A percentile compares a stretch with the other conserved stretches of the same genome.
Evolutionary conservation across 2,797 vertebrate species (phyloP).

Genomic region (Anabas testudineus): DNA sequence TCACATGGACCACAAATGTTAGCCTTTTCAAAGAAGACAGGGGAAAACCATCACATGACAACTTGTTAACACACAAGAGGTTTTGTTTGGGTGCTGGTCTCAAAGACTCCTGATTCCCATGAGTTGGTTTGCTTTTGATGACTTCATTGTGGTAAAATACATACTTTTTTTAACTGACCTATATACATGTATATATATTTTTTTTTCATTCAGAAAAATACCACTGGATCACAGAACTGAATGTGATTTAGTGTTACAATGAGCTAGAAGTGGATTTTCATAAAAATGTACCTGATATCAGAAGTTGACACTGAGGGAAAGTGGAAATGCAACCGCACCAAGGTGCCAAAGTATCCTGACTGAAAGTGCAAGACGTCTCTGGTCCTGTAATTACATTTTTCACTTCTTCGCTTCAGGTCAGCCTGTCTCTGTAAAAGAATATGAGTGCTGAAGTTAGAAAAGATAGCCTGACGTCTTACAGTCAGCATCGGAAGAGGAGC

Average conservation of each 20-base stretch:
- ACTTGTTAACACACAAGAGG: conserved; percentile 20
- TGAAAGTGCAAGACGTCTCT: conserved; percentile 48
- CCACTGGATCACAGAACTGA: neutral
- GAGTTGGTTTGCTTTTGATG: conserved; percentile 8
- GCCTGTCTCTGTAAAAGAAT: conserved; percentile 44
- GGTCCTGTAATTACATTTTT: conserved; percentile 57
- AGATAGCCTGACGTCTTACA: conserved; percentile 63
- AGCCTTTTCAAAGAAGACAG: conserved; percentile 30
- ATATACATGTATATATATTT: too few relatives aligned
- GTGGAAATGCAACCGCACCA: conserved; percentile 32
- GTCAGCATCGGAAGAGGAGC: conserved; percentile 39
- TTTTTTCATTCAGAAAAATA: neutral
- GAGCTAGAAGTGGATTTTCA: conserved; percentile 8
- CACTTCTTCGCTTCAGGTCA: conserved; percentile 47
- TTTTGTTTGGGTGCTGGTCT: conserved; percentile 18
- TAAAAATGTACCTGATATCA: conserved; percentile 15
- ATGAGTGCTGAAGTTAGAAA: conserved; percentile 53
- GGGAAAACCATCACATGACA: conserved; percentile 11
- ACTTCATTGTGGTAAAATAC: neutral
- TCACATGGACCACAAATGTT: conserved; percentile 45
- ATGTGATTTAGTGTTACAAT: conserved; percentile 5
- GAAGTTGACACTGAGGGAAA: conserved; percentile 13
- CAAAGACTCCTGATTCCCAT: conserved; percentile 12
- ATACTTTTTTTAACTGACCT: neutral
- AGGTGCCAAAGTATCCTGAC: conserved; percentile 43